Base-by-base conservation (phyloP, 2,797 vertebrate species). In the Gallinago solitaria region DNA sequence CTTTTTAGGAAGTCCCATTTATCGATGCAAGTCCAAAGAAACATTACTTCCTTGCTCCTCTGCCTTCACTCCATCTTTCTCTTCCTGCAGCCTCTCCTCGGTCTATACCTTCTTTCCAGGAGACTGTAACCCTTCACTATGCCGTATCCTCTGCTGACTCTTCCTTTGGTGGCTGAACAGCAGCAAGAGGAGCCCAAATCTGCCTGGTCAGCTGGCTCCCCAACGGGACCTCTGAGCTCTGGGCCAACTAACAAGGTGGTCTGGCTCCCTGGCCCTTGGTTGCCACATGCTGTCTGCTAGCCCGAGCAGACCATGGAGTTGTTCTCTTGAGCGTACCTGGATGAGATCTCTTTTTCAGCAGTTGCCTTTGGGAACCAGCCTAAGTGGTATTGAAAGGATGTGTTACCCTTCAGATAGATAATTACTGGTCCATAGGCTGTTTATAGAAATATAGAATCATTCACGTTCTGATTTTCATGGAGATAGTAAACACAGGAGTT, bases 81-180 rank as follows among this genome's bases (percentile, higher is more conserved):
- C 16, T 54, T 65, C 24, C n/a, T 77, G 48, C 81, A 56, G 27
- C 19, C 9, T 86, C 43, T 57, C 15, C 57, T 71, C 0, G 0
- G 14, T 37, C 21, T 59, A 2, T 2, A 0, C 24, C 3, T 3
- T 50, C 10, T 68, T 51, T 67, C 71, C 28, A 47, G 65, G 57
- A 50, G 56, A 7, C 39, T 67, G 64, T 47, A 51, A 53, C 32
- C 10, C 24, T 81, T 81, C 12, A 1, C 39, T 67, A 21, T 20
- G 16, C 37, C 2, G 0, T 70, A 24, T 18, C 27, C 33, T 54
- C 11, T 63, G 18, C 11, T 1, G 0, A 27, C 25, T 80, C 23
- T 53, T 83, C 25, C 19, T 7, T 21, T 65, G 76, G 28, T 39
- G 56, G 33, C 53, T 77, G 71, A 67, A 7, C 9, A 59, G 64